These are phyloP conservation scores for Bombylius discolor DNA, from an alignment of 2,888 invertebrate genomes.

Conservation along the genomic window DNA sequence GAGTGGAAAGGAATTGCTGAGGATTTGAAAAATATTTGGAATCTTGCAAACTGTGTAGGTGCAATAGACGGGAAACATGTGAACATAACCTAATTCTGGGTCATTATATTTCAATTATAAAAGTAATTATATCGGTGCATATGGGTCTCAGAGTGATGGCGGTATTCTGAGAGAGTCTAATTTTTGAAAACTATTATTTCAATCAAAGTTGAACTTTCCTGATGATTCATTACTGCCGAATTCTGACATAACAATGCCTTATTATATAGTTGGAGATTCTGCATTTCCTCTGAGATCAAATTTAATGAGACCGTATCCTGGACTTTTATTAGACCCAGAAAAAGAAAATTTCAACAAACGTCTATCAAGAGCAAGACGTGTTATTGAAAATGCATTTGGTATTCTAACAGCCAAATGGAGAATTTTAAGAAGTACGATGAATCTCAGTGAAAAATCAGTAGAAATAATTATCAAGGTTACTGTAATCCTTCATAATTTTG, in stretches of 20 bases:
- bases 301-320: slow-evolving; percentile 8
- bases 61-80: neutral
- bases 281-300: slow-evolving; percentile 7
- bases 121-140: neutral
- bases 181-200: neutral
- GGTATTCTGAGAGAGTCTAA: neutral
- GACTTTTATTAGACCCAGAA: neutral
- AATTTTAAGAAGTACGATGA: slow-evolving; percentile 4
- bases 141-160: neutral
- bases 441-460: slow-evolving; percentile 7
- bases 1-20: neutral
- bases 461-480: slow-evolving; percentile 7
- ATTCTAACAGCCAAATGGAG: slow-evolving; percentile 10
- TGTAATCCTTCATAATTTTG: slow-evolving; percentile 10
- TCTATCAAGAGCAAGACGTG: slow-evolving; percentile 5
- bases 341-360: slow-evolving; percentile 5
- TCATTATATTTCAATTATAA: neutral
- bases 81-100: neutral
- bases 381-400: too few relatives aligned
- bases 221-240: neutral
- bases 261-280: slow-evolving; percentile 8
- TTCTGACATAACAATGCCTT: neutral
- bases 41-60: neutral
- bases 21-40: neutral
- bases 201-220: neutral